Evolutionary conservation across 2,113 vertebrate species (phyloP), one percentile per base, ranked within the genome.

Genomic region (Silurus meridionalis): DNA sequence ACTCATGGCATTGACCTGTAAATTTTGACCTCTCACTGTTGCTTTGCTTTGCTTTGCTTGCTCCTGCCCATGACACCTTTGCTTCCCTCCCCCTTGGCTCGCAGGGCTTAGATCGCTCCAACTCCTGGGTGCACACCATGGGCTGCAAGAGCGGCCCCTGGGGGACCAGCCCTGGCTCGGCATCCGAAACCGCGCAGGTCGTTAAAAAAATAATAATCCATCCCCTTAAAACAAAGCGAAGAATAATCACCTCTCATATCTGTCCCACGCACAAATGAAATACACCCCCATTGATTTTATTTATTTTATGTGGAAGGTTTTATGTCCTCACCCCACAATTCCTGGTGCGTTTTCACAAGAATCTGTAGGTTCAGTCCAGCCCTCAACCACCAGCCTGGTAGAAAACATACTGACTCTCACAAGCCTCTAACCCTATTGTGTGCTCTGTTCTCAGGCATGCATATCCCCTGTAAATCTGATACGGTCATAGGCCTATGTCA

Each of bases 51-150:
- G 93, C 93, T 94, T 37, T 90, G 92, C 94, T 95, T 89, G 87
- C 90, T 92, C 92, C 93, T 86, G 92, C 88, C 91, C 91, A 92
- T 93, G 89, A 89, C 86, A 95, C 97, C 95, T 96, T 96, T 95
- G 96, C 95, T 93, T 94, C 94, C 95, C 95, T 95, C 95, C 95
- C 94, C 94, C 95, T 94, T 13, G 94, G 91, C 95, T 90, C 93
- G 94, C 96, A 99, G 98, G 98, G 98, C 92, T 97, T 99, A 97
- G 98, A 99, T 94, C 98, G 98, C 96, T 99, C 98, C 97, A 99
- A 99, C 97, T 99, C 98, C 95, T 99, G 98, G 98, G 98, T 99
- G 95, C 97, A 99, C 97, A 97, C 98, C 95, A 98, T 97, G 96
- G 97, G 97, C 96, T 96, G 97, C 96, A 98, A 97, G 95, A 96